These are phyloP conservation scores for Zophobas atratus DNA, from an alignment of 1,140 invertebrate species.

Conservation along the genomic window DNA sequence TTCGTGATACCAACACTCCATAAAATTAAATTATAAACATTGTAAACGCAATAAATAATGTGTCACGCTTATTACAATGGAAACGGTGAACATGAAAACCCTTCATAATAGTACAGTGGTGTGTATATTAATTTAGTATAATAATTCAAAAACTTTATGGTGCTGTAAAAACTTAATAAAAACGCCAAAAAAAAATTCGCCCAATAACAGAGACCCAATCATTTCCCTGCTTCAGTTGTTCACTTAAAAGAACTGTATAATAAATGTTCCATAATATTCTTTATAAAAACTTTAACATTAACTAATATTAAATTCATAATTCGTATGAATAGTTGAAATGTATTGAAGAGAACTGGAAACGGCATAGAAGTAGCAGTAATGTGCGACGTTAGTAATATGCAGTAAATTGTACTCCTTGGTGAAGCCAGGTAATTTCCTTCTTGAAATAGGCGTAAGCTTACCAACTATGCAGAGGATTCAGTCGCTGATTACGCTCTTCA, in stretches of 20 bases:
- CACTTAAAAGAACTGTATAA: too few species aligned
- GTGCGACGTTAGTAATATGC: constrained; percentile 54
- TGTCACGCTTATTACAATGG: constrained; percentile 10
- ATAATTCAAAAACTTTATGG: constrained; percentile 3
- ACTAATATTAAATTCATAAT: constrained; percentile 25
- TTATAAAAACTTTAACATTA: too few species aligned
- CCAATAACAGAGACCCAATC: too few species aligned
- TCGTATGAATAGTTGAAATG: constrained; percentile 27
- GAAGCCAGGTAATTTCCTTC: constrained; percentile 58
- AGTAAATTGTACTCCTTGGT: constrained; percentile 54
- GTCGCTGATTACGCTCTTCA: constrained; percentile 54
- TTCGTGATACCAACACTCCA: background rate
- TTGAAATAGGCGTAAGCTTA: constrained; percentile 56
- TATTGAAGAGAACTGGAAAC: constrained; percentile 47
- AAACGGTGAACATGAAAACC: background rate
- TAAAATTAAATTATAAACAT: constrained; percentile 26
- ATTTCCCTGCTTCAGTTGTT: too few species aligned
- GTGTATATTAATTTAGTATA: constrained; percentile 24
- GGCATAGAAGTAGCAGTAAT: constrained; percentile 46
- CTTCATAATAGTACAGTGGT: background rate
- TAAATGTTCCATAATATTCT: too few species aligned
- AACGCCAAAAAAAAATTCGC: background rate
- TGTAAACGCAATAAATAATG: constrained; percentile 27
- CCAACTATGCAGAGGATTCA: constrained; percentile 54
- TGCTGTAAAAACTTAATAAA: background rate